phyloP scores from a whole-genome alignment of 2,888 invertebrate genomes.

The Ypsolopha scabrella region DNA sequence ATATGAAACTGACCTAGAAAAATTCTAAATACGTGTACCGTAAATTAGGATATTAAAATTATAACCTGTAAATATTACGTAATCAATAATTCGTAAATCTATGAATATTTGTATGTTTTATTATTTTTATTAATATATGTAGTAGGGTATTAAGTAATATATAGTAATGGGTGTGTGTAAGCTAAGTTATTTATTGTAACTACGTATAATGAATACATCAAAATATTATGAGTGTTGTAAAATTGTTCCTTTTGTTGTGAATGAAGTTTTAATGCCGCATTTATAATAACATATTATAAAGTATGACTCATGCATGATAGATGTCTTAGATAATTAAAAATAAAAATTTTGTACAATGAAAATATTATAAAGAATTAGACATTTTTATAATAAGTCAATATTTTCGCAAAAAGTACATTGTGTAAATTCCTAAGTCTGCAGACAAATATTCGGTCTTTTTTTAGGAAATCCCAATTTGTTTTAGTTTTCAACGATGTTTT shows the following conservation, averaged over 20 bases:
- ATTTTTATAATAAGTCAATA: no score
- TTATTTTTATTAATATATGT: background rate
- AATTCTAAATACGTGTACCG: conserved; percentile 56
- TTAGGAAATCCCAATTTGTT: no score
- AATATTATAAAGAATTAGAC: no score
- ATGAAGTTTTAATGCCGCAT: conserved; percentile 51
- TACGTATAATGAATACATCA: conserved; percentile 28
- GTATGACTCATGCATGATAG: conserved; percentile 38
- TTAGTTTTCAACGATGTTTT: no score
- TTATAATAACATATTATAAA: conserved; percentile 21
- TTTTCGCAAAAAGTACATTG: no score
- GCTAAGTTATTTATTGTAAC: conserved; percentile 1
- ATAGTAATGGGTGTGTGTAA: conserved; percentile 1
- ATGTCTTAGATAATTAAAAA: conserved; percentile 31
- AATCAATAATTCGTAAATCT: conserved; percentile 32
- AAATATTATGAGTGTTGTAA: conserved; percentile 44
- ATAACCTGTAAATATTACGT: no score
- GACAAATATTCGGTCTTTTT: no score
- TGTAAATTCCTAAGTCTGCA: no score
- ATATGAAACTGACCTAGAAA: conserved; percentile 13
- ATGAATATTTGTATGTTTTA: conserved; percentile 4
- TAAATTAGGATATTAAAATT: conserved; percentile 27
- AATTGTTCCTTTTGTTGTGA: conserved; percentile 52
- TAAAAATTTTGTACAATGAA: conserved; percentile 36
- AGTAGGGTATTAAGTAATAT: background rate